Conservation (phyloP, 2,113 vertebrate genomes). For the Cebidichthys violaceus region DNA sequence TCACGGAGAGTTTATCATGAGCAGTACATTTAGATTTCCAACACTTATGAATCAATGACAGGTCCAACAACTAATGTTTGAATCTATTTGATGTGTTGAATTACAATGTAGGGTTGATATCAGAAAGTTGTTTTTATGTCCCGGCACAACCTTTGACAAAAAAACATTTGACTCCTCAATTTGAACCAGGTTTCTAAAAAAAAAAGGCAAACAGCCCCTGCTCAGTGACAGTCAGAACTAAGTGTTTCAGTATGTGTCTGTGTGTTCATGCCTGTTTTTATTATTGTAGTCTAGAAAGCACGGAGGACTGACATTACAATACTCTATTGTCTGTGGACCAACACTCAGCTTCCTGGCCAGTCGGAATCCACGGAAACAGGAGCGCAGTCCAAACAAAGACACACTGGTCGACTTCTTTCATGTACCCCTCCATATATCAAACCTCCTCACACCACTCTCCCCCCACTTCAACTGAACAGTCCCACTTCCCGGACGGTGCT, state of each 20-base stretch:
- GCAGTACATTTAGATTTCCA: neutral
- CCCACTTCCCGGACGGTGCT: neutral
- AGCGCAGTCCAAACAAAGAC: conserved; percentile 60
- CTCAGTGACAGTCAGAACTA: conserved; percentile 1
- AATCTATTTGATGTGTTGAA: neutral
- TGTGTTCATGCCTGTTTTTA: conserved; percentile 27
- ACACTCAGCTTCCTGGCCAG: conserved; percentile 64
- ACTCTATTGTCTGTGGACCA: conserved; percentile 71
- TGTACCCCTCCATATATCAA: conserved; percentile 29
- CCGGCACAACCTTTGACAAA: neutral
- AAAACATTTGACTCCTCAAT: conserved; percentile 33
- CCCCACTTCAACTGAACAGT: neutral
- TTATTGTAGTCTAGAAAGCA: conserved; percentile 56
- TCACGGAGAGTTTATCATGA: no score
- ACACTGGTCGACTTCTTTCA: conserved; percentile 33
- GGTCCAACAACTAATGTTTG: neutral
- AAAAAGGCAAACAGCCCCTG: conserved; percentile 31
- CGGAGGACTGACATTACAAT: conserved; percentile 59
- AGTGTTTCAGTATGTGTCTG: conserved; percentile 35
- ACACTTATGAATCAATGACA: neutral
- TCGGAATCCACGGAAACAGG: conserved; percentile 64
- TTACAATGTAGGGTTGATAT: neutral
- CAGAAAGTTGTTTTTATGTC: neutral
- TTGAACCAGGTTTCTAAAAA: conserved; percentile 47
- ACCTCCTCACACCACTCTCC: neutral